Evolutionary conservation across 2,113 vertebrate genomes (phyloP), one percentile per base, ranked within the genome.

Genomic region (Phylloscopus trochilus): DNA sequence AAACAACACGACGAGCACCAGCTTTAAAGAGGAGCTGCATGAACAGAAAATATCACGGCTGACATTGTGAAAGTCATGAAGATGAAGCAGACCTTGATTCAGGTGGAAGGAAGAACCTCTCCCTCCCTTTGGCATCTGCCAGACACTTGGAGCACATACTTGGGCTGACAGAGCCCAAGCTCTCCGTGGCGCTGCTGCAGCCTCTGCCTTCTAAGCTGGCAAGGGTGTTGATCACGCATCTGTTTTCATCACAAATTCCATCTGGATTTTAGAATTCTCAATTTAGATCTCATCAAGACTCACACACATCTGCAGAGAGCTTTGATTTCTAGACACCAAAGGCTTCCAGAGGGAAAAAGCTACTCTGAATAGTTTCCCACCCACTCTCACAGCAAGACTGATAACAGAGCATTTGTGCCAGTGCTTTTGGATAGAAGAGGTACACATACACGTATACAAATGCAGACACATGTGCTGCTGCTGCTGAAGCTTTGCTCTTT

Each of bases 311-410:
- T 95, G 81, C 80, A 91, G 44, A 90, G 58, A 64, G 69, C 93
- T 96, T 96, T 94, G 92, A 94, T 94, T 96, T 94, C 83, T 59
- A 97, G 75, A 92, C 82, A 90, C 95, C 83, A 95, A 93, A 96
- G 88, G 63, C 78, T 95, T 96, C 88, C 88, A 95, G 83, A 3
- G 3, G 68, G 73, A 70, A 87, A 84, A 91, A 75, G 47, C 80
- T 79, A 47, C 80, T 91, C 83, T 84, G 52, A 95, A 92, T 67
- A 87, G 87, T 79, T 93, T 85, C 81, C 69, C 80, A 95, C 89
- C 86, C 83, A 92, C 89, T 89, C 89, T 41, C 11, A 2, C 80
- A 87, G 80, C 44, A 62, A 92, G 63, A 73, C 86, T 67, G 85
- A 49, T 92, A 94, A 90, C 72, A 86, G 72, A 18, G 69, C n/a